Percentiles rank a stretch among this genome's conserved stretches.
Conservation (phyloP, 1,140 invertebrate species). For the Drosophila takahashii region DNA sequence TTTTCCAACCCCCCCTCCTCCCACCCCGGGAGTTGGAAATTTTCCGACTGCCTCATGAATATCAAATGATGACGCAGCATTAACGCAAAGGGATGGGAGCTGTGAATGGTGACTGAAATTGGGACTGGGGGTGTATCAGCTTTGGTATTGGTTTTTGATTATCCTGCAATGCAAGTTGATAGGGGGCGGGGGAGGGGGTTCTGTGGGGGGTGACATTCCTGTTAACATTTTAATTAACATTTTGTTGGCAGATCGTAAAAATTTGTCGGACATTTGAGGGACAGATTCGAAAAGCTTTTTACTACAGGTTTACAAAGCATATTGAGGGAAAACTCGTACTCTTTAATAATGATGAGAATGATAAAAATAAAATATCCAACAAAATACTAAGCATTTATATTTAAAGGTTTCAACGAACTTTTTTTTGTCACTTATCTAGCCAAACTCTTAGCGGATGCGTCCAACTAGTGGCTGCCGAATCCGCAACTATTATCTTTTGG, state of each 20-base stretch:
- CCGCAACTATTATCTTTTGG: conserved; percentile 8
- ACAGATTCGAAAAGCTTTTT: background rate
- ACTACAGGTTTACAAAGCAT: background rate
- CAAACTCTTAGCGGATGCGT: background rate
- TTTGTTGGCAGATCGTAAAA: conserved; percentile 36
- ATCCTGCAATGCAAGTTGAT: conserved; percentile 18
- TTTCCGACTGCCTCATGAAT: conserved; percentile 64
- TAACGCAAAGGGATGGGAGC: conserved; percentile 13
- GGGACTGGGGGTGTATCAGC: conserved; percentile 43
- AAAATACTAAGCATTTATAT: too few species aligned
- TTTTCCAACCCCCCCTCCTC: background rate
- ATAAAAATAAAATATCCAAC: background rate
- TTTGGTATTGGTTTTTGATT: conserved; percentile 76
- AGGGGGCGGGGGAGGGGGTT: too few species aligned
- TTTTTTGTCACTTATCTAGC: background rate
- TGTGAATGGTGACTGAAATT: background rate
- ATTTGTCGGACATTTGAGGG: background rate
- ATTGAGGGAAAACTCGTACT: background rate
- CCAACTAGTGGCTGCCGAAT: background rate
- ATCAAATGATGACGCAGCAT: conserved; percentile 65
- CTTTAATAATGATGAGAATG: background rate
- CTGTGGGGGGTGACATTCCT: conserved; percentile 24
- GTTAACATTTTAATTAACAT: conserved; percentile 76
- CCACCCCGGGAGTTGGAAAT: conserved; percentile 11
- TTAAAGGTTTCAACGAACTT: too few species aligned